A percentile compares a stretch with the other conserved stretches of the same genome.
Conservation (phyloP, 2,797 vertebrate genomes). For the Coregonus ussuriensis region DNA sequence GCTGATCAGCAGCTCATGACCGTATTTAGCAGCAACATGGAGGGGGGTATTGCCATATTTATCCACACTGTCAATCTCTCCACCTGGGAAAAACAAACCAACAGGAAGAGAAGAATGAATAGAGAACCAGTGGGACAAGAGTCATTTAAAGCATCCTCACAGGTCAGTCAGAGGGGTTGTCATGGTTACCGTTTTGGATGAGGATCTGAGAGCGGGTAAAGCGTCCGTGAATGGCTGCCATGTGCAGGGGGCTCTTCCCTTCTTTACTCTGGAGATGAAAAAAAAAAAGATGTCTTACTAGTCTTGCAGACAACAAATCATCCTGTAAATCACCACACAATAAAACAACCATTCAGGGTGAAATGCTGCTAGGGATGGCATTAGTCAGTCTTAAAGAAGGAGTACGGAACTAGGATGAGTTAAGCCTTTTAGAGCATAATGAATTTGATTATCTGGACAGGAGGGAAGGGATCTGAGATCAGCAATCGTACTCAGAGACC, state of each 20-base stretch:
- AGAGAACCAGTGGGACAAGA: not conserved
- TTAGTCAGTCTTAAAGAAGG: not conserved
- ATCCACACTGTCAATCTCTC: slow-evolving; percentile 95
- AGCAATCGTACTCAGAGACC: not conserved
- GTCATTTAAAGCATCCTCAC: not conserved
- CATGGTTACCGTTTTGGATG: slow-evolving; percentile 89
- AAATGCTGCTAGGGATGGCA: not conserved
- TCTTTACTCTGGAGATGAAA: slow-evolving; percentile 84
- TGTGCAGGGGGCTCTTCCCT: slow-evolving; percentile 97
- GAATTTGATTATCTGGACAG: not conserved
- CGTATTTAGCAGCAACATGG: slow-evolving; percentile 97
- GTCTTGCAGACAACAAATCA: not conserved
- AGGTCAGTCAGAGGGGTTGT: not conserved
- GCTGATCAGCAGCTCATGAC: slow-evolving; percentile 97
- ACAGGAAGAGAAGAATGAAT: not conserved
- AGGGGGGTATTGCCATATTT: slow-evolving; percentile 97
- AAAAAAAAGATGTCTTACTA: not conserved
- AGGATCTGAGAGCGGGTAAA: slow-evolving; percentile 98
- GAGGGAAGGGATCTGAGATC: not conserved
- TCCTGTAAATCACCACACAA: not conserved
- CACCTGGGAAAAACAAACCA: slow-evolving; percentile 74
- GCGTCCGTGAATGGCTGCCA: slow-evolving; percentile 95
- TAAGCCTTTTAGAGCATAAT: not conserved
- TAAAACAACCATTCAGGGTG: not conserved
- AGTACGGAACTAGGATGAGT: not conserved